These are phyloP conservation scores for Rhabdomys dilectus DNA, from an alignment of 2,113 vertebrate genomes.

Conservation along the genomic window DNA sequence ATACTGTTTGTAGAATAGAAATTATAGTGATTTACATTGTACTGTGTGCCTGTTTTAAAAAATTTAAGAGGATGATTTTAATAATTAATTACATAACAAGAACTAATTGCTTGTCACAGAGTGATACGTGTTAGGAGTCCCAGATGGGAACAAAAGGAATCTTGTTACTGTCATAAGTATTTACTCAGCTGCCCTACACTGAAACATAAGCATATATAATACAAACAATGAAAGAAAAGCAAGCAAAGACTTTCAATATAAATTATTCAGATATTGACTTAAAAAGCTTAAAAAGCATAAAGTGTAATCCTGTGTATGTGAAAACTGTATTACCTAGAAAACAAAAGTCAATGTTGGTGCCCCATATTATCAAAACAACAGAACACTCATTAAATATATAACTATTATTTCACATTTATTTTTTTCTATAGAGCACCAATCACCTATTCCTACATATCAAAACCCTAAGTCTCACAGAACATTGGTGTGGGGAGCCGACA, in stretches of 20 bases:
- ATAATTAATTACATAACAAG: constrained; percentile 75
- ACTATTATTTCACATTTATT: too few relatives aligned
- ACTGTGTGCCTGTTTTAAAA: constrained; percentile 53
- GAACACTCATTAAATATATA: too few relatives aligned
- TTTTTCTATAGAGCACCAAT: too few relatives aligned
- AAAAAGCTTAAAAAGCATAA: too few relatives aligned
- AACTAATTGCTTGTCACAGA: constrained; percentile 64
- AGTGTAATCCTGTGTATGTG: too few relatives aligned
- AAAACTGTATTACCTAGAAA: too few relatives aligned
- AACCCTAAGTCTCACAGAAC: too few relatives aligned
- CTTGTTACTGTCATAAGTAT: constrained; percentile 40
- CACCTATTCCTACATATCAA: too few relatives aligned
- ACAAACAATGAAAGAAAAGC: neutral
- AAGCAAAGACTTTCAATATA: neutral
- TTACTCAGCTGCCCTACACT: constrained; percentile 21
- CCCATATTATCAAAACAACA: too few relatives aligned
- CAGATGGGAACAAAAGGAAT: constrained; percentile 41
- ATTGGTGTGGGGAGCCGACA: too few relatives aligned
- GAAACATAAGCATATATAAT: neutral
- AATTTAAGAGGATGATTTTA: constrained; percentile 69
- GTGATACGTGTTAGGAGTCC: constrained; percentile 46
- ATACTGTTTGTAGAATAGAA: constrained; percentile 35
- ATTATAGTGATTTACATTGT: constrained; percentile 66
- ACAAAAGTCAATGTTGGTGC: too few relatives aligned
- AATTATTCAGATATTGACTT: too few relatives aligned